Percentiles rank a stretch among this genome's conserved stretches.
phyloP scores from a whole-genome alignment of 37 sponge, comb jelly and placozoan species.

The Agelas oroides region DNA sequence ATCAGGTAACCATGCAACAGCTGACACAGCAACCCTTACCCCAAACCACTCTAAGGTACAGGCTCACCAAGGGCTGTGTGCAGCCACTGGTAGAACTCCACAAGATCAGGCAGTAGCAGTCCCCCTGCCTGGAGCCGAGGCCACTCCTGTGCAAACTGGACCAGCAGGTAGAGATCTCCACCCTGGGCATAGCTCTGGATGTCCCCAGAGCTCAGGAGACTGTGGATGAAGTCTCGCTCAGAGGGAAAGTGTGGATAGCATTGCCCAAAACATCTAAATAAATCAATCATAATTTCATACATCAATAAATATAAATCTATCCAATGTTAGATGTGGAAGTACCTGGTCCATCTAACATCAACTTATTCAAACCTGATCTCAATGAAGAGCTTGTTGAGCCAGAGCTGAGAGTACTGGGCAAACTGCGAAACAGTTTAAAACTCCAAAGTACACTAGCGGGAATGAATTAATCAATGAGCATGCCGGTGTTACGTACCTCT shows the following conservation, averaged over 20 bases:
- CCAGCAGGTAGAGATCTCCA: constrained; percentile 32
- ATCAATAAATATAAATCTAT: too few relatives aligned
- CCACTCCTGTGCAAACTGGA: constrained; percentile 56
- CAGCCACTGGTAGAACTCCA: constrained; percentile 89
- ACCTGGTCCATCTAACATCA: too few relatives aligned
- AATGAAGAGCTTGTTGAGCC: constrained; percentile 48
- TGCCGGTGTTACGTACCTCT: too few relatives aligned
- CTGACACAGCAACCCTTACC: too few relatives aligned
- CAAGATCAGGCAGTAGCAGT: constrained; percentile 76
- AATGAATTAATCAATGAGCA: background rate
- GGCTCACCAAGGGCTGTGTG: constrained; percentile 53
- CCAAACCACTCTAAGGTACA: too few relatives aligned
- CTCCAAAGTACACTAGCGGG: too few relatives aligned
- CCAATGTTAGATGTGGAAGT: background rate
- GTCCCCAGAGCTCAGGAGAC: constrained; percentile 46
- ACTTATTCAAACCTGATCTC: constrained; percentile 57
- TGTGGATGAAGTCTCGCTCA: constrained; percentile 73
- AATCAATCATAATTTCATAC: background rate
- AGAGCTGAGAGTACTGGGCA: constrained; percentile 25
- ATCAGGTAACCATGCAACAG: too few relatives aligned
- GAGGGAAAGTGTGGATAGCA: constrained; percentile 71
- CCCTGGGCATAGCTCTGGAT: constrained; percentile 33
- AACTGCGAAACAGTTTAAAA: too few relatives aligned
- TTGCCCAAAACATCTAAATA: constrained; percentile 45
- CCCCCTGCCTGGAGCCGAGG: constrained; percentile 61